Evolutionary conservation across 2,888 invertebrate species (phyloP).

Genomic region (Dolomedes plantarius): DNA sequence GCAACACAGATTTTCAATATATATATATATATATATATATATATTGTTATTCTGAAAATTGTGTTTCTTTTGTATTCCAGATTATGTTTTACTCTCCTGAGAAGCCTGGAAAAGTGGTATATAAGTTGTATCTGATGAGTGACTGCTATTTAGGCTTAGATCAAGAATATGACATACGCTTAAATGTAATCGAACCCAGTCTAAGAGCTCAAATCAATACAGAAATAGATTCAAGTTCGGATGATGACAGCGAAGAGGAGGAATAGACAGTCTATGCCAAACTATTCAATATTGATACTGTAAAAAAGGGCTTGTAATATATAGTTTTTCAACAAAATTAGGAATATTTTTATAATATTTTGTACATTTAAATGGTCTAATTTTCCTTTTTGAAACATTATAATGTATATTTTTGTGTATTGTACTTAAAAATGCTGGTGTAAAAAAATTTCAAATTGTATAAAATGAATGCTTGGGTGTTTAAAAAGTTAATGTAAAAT

Average conservation of each 20-base stretch:
- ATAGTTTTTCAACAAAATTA: neutral
- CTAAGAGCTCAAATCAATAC: constrained; percentile 52
- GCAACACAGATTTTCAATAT: too few species aligned
- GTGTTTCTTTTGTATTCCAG: too few species aligned
- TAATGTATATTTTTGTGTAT: too few species aligned
- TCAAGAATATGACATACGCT: constrained; percentile 85
- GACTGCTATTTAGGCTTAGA: constrained; percentile 95
- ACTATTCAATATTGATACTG: neutral
- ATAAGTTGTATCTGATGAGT: constrained; percentile 90
- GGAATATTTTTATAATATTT: constrained; percentile 2
- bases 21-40: too few species aligned
- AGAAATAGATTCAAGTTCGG: constrained; percentile 30
- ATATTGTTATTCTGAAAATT: too few species aligned
- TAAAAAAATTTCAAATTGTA: too few species aligned
- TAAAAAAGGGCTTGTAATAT: neutral
- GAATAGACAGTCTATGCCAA: too few species aligned
- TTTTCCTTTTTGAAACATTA: too few species aligned
- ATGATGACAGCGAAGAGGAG: constrained; percentile 24
- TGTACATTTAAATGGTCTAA: too few species aligned
- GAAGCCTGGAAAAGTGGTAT: constrained; percentile 82
- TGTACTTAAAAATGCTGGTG: too few species aligned
- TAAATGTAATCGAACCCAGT: constrained; percentile 75
- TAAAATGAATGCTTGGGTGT: too few species aligned
- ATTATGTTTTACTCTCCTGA: constrained; percentile 82
- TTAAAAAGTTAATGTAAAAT: too few species aligned